A percentile compares a stretch with the other conserved stretches of the same genome.
These are phyloP conservation scores for Temnopleurus reevesii DNA, from an alignment of 53 echinoderm and acorn worm genomes.

Conservation along the genomic window DNA sequence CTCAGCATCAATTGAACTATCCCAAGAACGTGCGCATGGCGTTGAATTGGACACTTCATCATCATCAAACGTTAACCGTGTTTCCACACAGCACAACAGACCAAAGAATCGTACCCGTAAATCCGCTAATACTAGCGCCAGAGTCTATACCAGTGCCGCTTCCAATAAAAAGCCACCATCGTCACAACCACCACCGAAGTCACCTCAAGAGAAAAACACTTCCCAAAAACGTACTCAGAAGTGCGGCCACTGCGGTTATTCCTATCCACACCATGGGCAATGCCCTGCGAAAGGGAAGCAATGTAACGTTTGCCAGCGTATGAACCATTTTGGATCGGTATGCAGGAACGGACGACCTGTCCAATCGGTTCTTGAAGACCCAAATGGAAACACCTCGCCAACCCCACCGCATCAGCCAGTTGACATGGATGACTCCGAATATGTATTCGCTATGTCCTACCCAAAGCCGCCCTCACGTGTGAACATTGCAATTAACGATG, in stretches of 20 bases:
- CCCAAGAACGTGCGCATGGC: slow-evolving; percentile 11
- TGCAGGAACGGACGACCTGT: background rate
- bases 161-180: no score
- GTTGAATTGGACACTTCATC: slow-evolving; percentile 29
- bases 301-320: slow-evolving; percentile 18
- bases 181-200: background rate
- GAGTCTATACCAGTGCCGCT: no score
- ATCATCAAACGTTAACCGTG: background rate
- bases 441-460: slow-evolving; percentile 34
- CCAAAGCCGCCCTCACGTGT: no score
- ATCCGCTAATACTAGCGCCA: no score
- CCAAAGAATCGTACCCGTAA: no score
- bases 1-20: slow-evolving; percentile 27
- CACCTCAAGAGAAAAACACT: background rate
- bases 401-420: no score
- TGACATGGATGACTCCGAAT: background rate
- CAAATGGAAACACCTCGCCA: no score
- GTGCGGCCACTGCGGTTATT: slow-evolving; percentile 6
- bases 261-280: slow-evolving; percentile 40
- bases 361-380: background rate
- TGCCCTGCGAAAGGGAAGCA: slow-evolving; percentile 60
- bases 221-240: background rate
- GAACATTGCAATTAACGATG: background rate
- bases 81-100: slow-evolving; percentile 7
- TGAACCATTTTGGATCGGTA: slow-evolving; percentile 48